A percentile compares a stretch with the other conserved stretches of the same genome.
Evolutionary conservation across 2,888 invertebrate genomes (phyloP).

Genomic region (Acheta domesticus): DNA sequence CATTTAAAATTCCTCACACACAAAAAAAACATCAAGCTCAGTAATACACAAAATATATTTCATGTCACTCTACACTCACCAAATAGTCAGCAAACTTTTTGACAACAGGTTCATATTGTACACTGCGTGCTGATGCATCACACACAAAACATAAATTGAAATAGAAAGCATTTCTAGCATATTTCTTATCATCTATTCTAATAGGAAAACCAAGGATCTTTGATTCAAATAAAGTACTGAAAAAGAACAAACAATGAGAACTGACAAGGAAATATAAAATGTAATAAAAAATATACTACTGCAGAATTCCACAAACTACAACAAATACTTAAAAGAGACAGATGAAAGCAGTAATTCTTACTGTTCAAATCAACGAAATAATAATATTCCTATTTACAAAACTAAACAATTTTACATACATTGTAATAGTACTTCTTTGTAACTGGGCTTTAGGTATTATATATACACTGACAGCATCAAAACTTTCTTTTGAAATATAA

Average conservation of each 20-base stretch:
- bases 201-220: constrained; percentile 93
- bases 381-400: not conserved
- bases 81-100: constrained; percentile 91
- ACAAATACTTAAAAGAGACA: too few relatives aligned
- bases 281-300: not conserved
- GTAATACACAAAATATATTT: too few relatives aligned
- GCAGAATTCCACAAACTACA: too few relatives aligned
- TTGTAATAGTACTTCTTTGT: constrained; percentile 84
- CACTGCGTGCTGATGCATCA: constrained; percentile 81
- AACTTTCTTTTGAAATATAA: constrained; percentile 86
- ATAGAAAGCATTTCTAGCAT: constrained; percentile 89
- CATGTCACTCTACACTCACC: constrained; percentile 49
- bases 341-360: too few relatives aligned
- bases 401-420: constrained; percentile 56
- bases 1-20: too few relatives aligned
- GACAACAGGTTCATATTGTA: constrained; percentile 90
- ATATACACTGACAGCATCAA: constrained; percentile 90
- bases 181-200: constrained; percentile 81
- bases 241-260: constrained; percentile 39
- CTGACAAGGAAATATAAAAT: not conserved
- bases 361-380: constrained; percentile 11
- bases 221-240: constrained; percentile 69
- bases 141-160: constrained; percentile 95
- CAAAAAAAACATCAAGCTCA: too few relatives aligned
- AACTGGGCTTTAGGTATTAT: constrained; percentile 93